These are phyloP conservation scores for Dascillus cervinus DNA, from an alignment of 2,888 invertebrate species.

Conservation along the genomic window DNA sequence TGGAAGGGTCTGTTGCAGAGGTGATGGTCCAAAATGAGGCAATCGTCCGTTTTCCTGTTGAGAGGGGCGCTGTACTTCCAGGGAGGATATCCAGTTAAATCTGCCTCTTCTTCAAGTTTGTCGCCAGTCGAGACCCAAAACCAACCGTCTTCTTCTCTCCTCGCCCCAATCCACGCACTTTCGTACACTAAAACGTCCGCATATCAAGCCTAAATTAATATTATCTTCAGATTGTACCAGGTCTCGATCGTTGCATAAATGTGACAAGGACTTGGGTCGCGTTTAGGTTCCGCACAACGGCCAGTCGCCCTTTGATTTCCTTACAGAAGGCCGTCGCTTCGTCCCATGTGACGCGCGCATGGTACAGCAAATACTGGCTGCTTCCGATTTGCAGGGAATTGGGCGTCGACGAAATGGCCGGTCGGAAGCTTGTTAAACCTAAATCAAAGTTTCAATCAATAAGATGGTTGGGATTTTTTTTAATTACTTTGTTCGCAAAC, in stretches of 20 bases:
- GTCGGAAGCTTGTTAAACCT: no score
- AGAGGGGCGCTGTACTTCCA: neutral
- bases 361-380: conserved; percentile 42
- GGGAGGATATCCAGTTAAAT: conserved; percentile 3
- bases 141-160: conserved; percentile 3
- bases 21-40: conserved; percentile 3
- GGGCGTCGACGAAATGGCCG: no score
- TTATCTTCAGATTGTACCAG: no score
- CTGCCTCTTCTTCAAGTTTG: neutral
- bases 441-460: no score
- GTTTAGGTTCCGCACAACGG: conserved; percentile 41
- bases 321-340: conserved; percentile 47
- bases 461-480: no score
- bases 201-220: no score
- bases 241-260: conserved; percentile 18
- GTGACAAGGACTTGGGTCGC: conserved; percentile 20
- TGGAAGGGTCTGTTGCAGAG: neutral
- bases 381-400: no score
- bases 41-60: neutral
- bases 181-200: no score
- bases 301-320: conserved; percentile 42
- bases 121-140: conserved; percentile 1
- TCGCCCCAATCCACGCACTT: conserved; percentile 17
- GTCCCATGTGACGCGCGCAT: conserved; percentile 44
- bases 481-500: conserved; percentile 47